A percentile compares a stretch with the other conserved stretches of the same genome.
Evolutionary conservation across 2,888 invertebrate genomes (phyloP).

Genomic region (Eupeodes luniger): DNA sequence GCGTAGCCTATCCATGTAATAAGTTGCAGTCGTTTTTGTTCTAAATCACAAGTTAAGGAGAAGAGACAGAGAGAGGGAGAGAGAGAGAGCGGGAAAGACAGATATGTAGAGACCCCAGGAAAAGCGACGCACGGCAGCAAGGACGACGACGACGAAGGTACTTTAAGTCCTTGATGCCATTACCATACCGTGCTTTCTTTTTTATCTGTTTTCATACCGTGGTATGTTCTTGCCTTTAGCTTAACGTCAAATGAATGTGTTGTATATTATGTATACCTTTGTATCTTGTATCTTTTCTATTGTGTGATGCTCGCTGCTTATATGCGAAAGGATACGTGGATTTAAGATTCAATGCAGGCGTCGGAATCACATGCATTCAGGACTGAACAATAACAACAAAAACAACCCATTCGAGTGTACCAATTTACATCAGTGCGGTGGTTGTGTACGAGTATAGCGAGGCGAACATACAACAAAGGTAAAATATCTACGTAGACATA

Average conservation of each 20-base stretch:
- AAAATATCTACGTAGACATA: not conserved
- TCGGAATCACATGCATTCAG: conserved; percentile 63
- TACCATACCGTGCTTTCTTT: conserved; percentile 10
- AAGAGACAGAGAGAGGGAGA: too few relatives aligned
- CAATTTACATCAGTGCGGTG: not conserved
- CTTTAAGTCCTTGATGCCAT: conserved; percentile 14
- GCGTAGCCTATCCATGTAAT: conserved; percentile 57
- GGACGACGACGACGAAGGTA: not conserved
- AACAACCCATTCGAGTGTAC: conserved; percentile 41
- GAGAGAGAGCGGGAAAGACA: not conserved
- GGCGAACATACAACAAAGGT: conserved; percentile 7
- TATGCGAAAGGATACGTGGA: conserved; percentile 52
- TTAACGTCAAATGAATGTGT: conserved; percentile 48
- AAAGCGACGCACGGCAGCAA: not conserved
- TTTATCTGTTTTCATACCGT: not conserved
- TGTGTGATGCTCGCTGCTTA: not conserved
- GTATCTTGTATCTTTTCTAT: not conserved
- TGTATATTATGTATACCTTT: not conserved
- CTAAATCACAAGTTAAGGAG: not conserved
- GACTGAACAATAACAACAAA: conserved; percentile 57
- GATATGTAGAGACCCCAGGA: not conserved
- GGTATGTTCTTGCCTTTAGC: conserved; percentile 10
- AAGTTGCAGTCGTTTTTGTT: conserved; percentile 49
- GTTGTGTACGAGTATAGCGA: not conserved
- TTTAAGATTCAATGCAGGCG: conserved; percentile 69